A percentile compares a stretch with the other conserved stretches of the same genome.
Conservation (phyloP, 2,888 invertebrate species). For the Ophion costatus region DNA sequence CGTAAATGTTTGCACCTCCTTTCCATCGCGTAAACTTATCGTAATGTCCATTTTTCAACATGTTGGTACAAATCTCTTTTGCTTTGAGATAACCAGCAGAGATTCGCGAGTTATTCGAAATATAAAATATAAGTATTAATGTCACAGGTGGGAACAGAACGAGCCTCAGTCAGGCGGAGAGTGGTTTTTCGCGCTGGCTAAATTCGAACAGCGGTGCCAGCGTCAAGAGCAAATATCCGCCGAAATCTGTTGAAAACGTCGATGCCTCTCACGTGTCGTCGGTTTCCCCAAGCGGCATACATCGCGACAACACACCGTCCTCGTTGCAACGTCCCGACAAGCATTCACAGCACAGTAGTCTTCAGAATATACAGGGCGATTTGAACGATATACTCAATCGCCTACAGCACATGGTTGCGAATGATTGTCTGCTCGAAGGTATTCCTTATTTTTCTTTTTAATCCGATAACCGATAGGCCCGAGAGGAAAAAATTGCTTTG, state of each 20-base stretch:
- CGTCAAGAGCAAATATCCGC: slow-evolving; percentile 68
- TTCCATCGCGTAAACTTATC: background rate
- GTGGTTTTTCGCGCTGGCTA: slow-evolving; percentile 82
- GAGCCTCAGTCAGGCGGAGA: slow-evolving; percentile 73
- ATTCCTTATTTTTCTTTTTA: slow-evolving; percentile 64
- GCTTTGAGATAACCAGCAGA: background rate
- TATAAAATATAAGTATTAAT: slow-evolving; percentile 7
- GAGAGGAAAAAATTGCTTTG: too few species aligned
- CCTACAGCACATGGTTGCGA: slow-evolving; percentile 89
- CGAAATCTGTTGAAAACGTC: slow-evolving; percentile 45
- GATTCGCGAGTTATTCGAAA: slow-evolving; percentile 61
- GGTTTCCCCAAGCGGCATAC: slow-evolving; percentile 74
- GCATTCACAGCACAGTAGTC: slow-evolving; percentile 81
- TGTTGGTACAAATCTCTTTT: background rate
- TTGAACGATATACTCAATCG: slow-evolving; percentile 89
- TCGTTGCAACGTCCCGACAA: slow-evolving; percentile 80
- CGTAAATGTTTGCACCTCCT: too few species aligned
- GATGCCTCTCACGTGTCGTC: slow-evolving; percentile 70
- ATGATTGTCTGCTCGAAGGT: slow-evolving; percentile 89
- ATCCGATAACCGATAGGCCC: too few species aligned
- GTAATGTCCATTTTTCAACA: background rate
- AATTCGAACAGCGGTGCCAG: slow-evolving; percentile 69
- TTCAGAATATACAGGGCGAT: slow-evolving; percentile 86
- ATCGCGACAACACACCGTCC: slow-evolving; percentile 79
- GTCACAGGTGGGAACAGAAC: slow-evolving; percentile 75